Evolutionary conservation across 2,113 vertebrate genomes (phyloP), one percentile per base, ranked within the genome.

Genomic region (Micronycteris hirsuta): DNA sequence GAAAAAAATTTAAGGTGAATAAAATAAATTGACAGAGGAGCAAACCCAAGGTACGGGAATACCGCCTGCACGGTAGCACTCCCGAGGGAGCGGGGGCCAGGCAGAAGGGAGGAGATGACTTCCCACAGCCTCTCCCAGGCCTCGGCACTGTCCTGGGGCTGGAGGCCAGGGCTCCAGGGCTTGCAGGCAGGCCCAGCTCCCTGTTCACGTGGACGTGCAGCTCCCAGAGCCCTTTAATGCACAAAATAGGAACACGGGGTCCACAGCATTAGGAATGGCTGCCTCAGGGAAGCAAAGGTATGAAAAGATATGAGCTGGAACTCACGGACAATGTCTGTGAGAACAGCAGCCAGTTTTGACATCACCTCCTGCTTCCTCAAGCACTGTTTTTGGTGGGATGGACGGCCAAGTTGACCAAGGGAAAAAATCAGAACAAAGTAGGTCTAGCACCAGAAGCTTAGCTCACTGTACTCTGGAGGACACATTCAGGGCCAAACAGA

Each of bases 51-150:
- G 24, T 47, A 71, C 71, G 65, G 68, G 20, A 71, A 41, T 43
- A 31, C 0, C 78, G 45, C 33, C n/a, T 33, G 2, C 22, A 24
- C 8, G 1, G 15, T 4, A 38, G 28, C 8, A 2, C 7, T 86
- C 38, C 26, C 14, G 52, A 17, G 10, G 45, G 68, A 94, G 41
- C 65, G 36, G 28, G 70, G 38, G 36, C 5, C 8, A 5, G 71
- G 73, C 45, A 9, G 17, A 38, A n/a, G 15, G 11, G 3, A 54
- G 52, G 70, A n/a, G 16, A 4, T 56, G 0, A 22, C 43, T 12
- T 15, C 20, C 22, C 38, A 16, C 11, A 45, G 38, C 77, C 28
- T 78, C 52, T 36, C 20, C 61, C 0, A 45, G 36, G 58, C 77
- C 12, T 54, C 70, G 45, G 41, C 38, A 4, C 17, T 4, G 56